phyloP scores from a whole-genome alignment of 2,888 invertebrate species.

The Calephelis perditalis region DNA sequence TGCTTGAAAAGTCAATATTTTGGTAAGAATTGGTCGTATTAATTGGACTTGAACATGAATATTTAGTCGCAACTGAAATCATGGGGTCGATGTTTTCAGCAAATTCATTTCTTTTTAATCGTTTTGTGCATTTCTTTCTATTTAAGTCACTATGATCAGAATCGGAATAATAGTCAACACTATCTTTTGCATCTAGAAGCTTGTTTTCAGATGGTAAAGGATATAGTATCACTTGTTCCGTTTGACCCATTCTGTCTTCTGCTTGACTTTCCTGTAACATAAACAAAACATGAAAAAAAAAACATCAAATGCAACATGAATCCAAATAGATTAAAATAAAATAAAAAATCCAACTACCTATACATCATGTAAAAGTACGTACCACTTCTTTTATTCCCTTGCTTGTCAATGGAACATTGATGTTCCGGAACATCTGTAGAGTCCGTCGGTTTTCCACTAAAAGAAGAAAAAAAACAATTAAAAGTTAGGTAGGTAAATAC shows the following conservation, averaged over 20 bases:
- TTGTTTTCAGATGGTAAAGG: no score
- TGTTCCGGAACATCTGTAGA: slow-evolving; percentile 12
- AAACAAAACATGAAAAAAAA: background rate
- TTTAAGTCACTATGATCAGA: background rate
- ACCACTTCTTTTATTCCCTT: background rate
- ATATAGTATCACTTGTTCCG: no score
- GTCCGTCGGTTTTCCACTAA: slow-evolving; percentile 1
- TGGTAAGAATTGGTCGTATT: no score
- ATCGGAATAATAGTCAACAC: background rate
- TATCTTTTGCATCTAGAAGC: no score
- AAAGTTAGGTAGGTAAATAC: background rate
- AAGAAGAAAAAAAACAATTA: background rate
- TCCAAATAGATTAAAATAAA: slow-evolving; percentile 2
- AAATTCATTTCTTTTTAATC: background rate
- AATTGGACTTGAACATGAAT: no score
- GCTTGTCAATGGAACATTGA: background rate
- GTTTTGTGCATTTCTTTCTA: background rate
- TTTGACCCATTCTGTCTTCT: background rate
- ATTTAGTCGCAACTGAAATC: no score
- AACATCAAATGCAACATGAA: background rate
- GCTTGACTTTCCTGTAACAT: background rate
- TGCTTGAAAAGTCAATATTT: no score
- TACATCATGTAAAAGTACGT: slow-evolving; percentile 1
- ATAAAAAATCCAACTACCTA: slow-evolving; percentile 4
- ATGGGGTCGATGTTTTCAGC: no score